Evolutionary conservation across 2,888 invertebrate genomes (phyloP), one percentile per base, ranked within the genome.

Genomic region (Rhingia campestris): DNA sequence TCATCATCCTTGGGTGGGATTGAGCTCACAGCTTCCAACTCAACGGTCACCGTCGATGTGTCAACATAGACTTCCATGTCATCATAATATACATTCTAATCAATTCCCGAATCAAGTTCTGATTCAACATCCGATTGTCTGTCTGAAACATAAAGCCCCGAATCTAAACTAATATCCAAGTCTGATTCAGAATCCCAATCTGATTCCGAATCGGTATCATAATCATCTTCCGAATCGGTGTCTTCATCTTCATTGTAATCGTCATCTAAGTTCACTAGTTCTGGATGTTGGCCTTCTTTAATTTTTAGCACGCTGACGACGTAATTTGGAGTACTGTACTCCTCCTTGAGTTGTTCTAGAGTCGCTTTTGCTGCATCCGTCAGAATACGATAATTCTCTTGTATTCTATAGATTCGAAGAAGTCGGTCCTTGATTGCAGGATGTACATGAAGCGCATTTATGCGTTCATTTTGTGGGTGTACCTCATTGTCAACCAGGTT

Each of bases 131-230:
- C 53, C 35, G 39, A 56, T 12, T n/a, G 22, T 56, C 56, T 39
- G 56, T 56, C 9, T 56, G 37, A 39, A 39, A 56, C 10, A 39
- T 6, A 22, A 39, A 10, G 7, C 39, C 56, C 56, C 6, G 53
- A 2, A 3, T 53, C 53, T 10, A 22, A 14, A 10, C 6, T 10
- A 12, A 9, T 39, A 14, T 54, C 37, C 6, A 3, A 12, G 12
- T 39, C 53, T 35, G 53, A 35, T 30, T 53, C 39, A 0, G 53
- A 53, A 6, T 35, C 53, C 37, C 37, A 22, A 3, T 56, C 39
- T 22, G 56, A 56, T 5, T 56, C 39, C 2, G 10, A 1, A n/a
- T 56, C 56, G 4, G 22, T 10, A 7, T 30, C 32, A 30, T 22
- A 22, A 32, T 49, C 22, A 3, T n/a, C n/a, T 53, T 35, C 53